phyloP scores from a whole-genome alignment of 2,113 vertebrate genomes.

The Acanthisitta chloris region DNA sequence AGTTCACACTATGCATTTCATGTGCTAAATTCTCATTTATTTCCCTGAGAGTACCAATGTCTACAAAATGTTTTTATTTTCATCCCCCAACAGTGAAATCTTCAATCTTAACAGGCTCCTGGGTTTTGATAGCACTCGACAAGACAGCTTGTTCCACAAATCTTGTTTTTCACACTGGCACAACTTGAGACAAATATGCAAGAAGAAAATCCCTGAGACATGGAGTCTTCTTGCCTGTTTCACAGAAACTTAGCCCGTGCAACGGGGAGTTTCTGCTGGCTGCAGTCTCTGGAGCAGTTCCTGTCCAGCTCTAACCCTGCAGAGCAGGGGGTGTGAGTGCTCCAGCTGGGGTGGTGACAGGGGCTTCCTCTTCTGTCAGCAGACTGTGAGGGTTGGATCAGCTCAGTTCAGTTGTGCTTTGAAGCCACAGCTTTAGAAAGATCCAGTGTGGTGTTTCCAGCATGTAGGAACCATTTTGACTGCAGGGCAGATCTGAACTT shows the following conservation, averaged over 20 bases:
- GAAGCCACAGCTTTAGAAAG: background rate
- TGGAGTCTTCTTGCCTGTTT: accelerated
- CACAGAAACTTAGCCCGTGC: accelerated
- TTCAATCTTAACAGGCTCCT: background rate
- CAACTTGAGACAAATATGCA: accelerated
- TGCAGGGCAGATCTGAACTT: background rate
- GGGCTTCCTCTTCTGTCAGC: background rate
- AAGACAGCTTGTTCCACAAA: background rate
- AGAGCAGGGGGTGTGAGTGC: accelerated
- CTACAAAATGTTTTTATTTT: background rate
- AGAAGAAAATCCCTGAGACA: background rate
- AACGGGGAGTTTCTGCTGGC: accelerated
- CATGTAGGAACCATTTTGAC: background rate
- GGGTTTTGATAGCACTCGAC: background rate
- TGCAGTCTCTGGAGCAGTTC: accelerated
- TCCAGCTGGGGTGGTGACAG: accelerated
- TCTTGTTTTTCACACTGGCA: background rate
- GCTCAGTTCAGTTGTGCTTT: accelerated
- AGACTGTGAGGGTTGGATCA: accelerated
- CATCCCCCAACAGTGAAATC: background rate
- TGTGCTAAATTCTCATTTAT: background rate
- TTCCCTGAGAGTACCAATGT: background rate
- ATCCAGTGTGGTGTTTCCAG: accelerated
- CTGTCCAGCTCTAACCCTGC: accelerated
- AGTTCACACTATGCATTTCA: background rate